These are phyloP conservation scores for Drosophila jambulina DNA, from an alignment of 1,140 invertebrate species.

Conservation along the genomic window DNA sequence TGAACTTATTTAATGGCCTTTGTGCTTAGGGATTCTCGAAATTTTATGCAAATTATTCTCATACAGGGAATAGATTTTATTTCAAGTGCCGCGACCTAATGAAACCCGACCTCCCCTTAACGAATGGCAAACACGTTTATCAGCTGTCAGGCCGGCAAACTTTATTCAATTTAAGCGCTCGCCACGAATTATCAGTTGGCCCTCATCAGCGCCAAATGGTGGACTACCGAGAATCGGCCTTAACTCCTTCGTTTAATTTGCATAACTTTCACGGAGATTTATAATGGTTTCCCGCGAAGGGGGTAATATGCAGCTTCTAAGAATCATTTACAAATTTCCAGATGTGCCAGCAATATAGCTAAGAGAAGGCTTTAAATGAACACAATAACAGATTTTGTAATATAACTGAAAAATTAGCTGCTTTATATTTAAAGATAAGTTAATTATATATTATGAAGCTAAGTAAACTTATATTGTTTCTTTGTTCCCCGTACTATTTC, in stretches of 20 bases:
- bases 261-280: conserved; percentile 18
- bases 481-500: no score
- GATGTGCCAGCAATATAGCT: background rate
- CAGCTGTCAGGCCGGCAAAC: conserved; percentile 8
- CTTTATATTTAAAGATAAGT: background rate
- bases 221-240: conserved; percentile 11
- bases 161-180: conserved; percentile 40
- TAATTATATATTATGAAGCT: background rate
- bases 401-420: background rate
- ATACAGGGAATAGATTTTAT: background rate
- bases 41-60: background rate
- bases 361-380: background rate
- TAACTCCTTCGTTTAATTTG: conserved; percentile 34
- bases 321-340: background rate
- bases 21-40: no score
- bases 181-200: conserved; percentile 34
- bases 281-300: background rate
- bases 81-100: conserved; percentile 1
- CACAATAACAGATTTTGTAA: background rate
- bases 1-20: background rate
- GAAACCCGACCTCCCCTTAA: conserved; percentile 5
- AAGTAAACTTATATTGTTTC: background rate
- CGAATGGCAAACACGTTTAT: conserved; percentile 14
- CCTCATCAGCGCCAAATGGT: background rate
- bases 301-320: background rate